Evolutionary conservation across 2,888 invertebrate species (phyloP).

Genomic region (Polietes domitor): DNA sequence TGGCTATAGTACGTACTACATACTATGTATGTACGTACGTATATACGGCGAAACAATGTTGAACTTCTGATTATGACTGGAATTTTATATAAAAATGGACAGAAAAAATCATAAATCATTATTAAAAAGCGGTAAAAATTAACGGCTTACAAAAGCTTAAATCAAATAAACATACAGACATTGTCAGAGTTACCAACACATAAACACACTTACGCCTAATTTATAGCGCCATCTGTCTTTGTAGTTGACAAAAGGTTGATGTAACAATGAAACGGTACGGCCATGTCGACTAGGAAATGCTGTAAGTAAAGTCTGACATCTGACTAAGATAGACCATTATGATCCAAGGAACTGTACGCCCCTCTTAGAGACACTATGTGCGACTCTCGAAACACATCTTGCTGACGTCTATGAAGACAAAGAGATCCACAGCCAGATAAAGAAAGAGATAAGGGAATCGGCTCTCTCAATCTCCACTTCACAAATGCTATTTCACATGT

Average conservation of each 20-base stretch:
- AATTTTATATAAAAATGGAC: constrained; percentile 19
- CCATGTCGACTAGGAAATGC: background rate
- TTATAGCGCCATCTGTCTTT: constrained; percentile 55
- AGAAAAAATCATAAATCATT: constrained; percentile 60
- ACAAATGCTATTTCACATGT: no score
- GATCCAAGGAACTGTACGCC: no score
- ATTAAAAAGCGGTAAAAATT: constrained; percentile 55
- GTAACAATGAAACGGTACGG: background rate
- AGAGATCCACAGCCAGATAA: no score
- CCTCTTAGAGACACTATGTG: no score
- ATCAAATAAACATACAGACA: constrained; percentile 22
- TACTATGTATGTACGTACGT: no score
- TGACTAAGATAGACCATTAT: no score
- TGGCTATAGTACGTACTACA: no score
- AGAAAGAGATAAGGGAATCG: no score
- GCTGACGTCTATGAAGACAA: no score
- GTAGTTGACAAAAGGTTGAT: background rate
- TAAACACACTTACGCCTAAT: constrained; percentile 6
- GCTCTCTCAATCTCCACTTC: no score
- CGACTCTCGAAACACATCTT: no score
- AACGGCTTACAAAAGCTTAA: constrained; percentile 52
- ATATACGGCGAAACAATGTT: background rate
- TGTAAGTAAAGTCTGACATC: no score
- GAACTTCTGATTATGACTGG: constrained; percentile 44
- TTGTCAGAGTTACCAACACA: background rate